Conservation (phyloP, 2,113 vertebrate genomes). For the Poeciliopsis occidentalis region DNA sequence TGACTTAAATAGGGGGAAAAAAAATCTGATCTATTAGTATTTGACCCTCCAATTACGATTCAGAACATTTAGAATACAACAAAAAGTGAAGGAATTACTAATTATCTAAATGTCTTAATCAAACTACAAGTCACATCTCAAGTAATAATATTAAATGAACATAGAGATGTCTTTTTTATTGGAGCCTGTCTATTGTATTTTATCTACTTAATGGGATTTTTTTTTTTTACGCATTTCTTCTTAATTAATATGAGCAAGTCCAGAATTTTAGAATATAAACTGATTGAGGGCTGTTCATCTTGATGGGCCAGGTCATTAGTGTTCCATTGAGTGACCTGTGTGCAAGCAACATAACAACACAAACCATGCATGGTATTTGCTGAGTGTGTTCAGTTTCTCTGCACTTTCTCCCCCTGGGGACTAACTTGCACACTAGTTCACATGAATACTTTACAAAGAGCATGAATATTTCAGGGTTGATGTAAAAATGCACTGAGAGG, state of each 20-base stretch:
- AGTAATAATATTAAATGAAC: too few species aligned
- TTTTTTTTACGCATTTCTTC: not conserved
- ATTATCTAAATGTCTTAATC: not conserved
- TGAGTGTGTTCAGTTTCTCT: slow-evolving; percentile 63
- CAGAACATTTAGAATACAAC: not conserved
- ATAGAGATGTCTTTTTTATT: too few species aligned
- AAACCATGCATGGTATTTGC: slow-evolving; percentile 62
- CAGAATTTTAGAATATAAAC: slow-evolving; percentile 24
- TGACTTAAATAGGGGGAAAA: not conserved
- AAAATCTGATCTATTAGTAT: not conserved
- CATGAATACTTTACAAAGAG: slow-evolving; percentile 78
- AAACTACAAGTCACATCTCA: not conserved
- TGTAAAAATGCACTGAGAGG: slow-evolving; percentile 72
- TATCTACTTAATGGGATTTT: not conserved
- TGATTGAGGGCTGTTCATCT: slow-evolving; percentile 32
- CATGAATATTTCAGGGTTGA: slow-evolving; percentile 78
- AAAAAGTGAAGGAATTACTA: not conserved
- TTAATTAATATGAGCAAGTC: not conserved
- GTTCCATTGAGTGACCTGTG: slow-evolving; percentile 53
- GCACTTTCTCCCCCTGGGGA: slow-evolving; percentile 62
- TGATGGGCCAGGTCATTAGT: slow-evolving; percentile 58
- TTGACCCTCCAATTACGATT: not conserved
- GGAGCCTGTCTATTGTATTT: not conserved
- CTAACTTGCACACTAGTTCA: slow-evolving; percentile 72
- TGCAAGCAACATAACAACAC: slow-evolving; percentile 63